Evolutionary conservation across 2,888 invertebrate genomes (phyloP).

Genomic region (Plutella xylostella): DNA sequence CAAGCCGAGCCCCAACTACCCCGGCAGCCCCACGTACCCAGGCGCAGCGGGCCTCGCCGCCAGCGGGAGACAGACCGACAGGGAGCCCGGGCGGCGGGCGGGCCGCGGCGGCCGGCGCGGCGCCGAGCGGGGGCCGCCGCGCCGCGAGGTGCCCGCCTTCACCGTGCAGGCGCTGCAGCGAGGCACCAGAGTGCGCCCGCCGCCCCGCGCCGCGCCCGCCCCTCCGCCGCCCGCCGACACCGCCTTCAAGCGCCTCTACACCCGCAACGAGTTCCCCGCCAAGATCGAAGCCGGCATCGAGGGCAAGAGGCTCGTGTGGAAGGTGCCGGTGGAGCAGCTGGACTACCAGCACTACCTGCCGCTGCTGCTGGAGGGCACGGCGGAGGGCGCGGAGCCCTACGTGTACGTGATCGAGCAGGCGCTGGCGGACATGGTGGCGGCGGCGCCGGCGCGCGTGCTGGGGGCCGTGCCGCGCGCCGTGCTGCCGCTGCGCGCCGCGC

Average conservation of each 20-base stretch:
- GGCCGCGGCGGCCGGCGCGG: not conserved
- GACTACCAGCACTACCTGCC: not conserved
- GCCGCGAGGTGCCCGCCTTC: conserved; percentile 5
- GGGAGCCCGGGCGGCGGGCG: too few species aligned
- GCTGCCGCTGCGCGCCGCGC: not conserved
- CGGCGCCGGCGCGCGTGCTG: not conserved
- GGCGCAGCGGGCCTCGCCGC: too few species aligned
- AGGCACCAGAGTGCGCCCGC: conserved; percentile 8
- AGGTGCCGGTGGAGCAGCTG: not conserved
- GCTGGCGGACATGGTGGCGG: too few species aligned
- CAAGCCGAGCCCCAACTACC: too few species aligned
- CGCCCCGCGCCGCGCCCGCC: not conserved
- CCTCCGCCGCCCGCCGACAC: not conserved
- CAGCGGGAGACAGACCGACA: too few species aligned
- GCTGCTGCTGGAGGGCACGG: not conserved
- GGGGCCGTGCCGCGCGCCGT: not conserved
- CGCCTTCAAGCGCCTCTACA: conserved; percentile 4
- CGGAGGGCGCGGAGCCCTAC: too few species aligned
- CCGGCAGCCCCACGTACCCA: too few species aligned
- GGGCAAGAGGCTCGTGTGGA: not conserved
- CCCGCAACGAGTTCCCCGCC: conserved; percentile 2
- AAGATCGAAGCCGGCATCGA: not conserved
- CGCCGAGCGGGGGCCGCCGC: conserved; percentile 9
- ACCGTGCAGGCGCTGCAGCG: not conserved
- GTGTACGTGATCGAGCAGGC: too few species aligned